These are phyloP conservation scores for Hirtodrosophila histrioides DNA, from an alignment of 2,888 invertebrate species.

Conservation along the genomic window DNA sequence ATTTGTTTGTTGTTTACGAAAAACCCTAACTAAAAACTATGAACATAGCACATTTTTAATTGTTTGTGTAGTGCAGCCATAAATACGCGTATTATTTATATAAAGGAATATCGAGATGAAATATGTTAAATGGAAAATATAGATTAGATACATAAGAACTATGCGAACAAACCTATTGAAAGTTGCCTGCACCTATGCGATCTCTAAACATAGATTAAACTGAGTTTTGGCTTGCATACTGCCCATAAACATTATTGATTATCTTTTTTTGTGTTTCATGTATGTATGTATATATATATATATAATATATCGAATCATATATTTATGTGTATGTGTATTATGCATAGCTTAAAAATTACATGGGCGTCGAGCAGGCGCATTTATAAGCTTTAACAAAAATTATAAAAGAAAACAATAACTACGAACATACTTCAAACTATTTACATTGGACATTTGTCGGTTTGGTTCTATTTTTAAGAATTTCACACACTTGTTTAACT, in stretches of 20 bases:
- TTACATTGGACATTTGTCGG: slow-evolving; percentile 68
- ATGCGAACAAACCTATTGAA: slow-evolving; percentile 7
- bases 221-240: slow-evolving; percentile 77
- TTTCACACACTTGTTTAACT: slow-evolving; percentile 17
- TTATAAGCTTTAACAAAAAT: slow-evolving; percentile 74
- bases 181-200: slow-evolving; percentile 52
- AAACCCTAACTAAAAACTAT: slow-evolving; percentile 79
- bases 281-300: slow-evolving; percentile 11
- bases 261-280: slow-evolving; percentile 36
- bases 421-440: slow-evolving; percentile 63
- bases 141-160: not conserved
- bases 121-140: slow-evolving; percentile 42
- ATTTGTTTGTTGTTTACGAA: slow-evolving; percentile 53
- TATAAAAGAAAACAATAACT: slow-evolving; percentile 60
- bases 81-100: slow-evolving; percentile 50
- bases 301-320: slow-evolving; percentile 29
- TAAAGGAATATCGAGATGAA: slow-evolving; percentile 47
- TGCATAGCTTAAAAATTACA: slow-evolving; percentile 58
- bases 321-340: slow-evolving; percentile 46
- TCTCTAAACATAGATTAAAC: slow-evolving; percentile 53
- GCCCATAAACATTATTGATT: slow-evolving; percentile 64
- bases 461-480: slow-evolving; percentile 29
- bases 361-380: slow-evolving; percentile 65
- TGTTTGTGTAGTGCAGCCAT: slow-evolving; percentile 73
- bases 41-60: slow-evolving; percentile 72